Conservation (phyloP, 2,888 invertebrate genomes). For the Chalcosyrphus nemorum region DNA sequence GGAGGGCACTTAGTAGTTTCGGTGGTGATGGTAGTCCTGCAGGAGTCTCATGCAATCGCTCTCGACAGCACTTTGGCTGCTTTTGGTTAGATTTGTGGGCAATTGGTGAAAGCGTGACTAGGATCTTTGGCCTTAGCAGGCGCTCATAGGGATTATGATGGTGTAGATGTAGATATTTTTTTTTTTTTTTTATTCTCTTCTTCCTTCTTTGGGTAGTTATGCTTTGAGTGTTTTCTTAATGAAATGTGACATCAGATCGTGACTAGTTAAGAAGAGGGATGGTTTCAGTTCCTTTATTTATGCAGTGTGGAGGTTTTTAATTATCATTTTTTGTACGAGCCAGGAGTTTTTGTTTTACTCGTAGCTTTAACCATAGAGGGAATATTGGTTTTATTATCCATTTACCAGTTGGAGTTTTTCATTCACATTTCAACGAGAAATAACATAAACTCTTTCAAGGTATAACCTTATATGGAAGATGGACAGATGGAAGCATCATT, state of each 20-base stretch:
- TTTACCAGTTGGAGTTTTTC: too few relatives aligned
- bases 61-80: constrained; percentile 38
- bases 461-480: too few relatives aligned
- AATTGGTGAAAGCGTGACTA: constrained; percentile 67
- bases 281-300: background rate
- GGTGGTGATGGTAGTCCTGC: constrained; percentile 8
- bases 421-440: too few relatives aligned
- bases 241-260: constrained; percentile 25
- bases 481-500: too few relatives aligned
- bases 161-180: background rate
- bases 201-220: background rate
- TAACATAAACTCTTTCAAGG: too few relatives aligned
- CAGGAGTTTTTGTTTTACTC: too few relatives aligned
- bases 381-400: too few relatives aligned
- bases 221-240: constrained; percentile 15
- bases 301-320: background rate
- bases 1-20: constrained; percentile 22
- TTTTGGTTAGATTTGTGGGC: constrained; percentile 74
- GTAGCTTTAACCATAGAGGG: too few relatives aligned
- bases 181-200: background rate
- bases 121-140: constrained; percentile 9
- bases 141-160: background rate
- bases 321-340: background rate
- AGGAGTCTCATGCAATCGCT: constrained; percentile 2
- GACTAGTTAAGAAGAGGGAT: background rate